Conservation (phyloP, 2,888 invertebrate genomes). For the Euproctis similis region DNA sequence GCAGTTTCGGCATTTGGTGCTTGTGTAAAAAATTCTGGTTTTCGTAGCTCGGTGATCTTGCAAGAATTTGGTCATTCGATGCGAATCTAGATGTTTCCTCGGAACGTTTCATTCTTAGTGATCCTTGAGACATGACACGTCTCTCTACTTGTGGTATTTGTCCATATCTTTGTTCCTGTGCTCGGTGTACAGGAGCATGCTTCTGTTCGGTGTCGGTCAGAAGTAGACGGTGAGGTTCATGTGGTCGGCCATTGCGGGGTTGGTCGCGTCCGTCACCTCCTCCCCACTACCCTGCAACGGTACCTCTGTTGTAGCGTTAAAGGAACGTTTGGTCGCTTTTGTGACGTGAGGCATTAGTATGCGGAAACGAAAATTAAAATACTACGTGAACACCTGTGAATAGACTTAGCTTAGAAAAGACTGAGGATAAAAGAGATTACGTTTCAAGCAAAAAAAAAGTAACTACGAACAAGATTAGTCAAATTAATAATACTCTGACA, state of each 20-base stretch:
- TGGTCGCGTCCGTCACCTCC: conserved; percentile 50
- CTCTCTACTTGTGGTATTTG: neutral
- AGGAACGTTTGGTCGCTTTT: conserved; percentile 6
- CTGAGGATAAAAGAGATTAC: too few relatives aligned
- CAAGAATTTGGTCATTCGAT: neutral
- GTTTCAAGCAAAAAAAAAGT: too few relatives aligned
- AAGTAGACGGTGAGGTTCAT: conserved; percentile 84
- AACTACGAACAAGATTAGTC: too few relatives aligned
- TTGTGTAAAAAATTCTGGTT: conserved; percentile 1
- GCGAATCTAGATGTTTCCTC: neutral
- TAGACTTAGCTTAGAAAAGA: too few relatives aligned
- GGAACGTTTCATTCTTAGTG: neutral
- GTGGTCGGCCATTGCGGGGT: conserved; percentile 68
- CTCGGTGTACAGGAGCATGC: conserved; percentile 1
- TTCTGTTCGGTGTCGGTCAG: conserved; percentile 35
- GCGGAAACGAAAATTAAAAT: conserved; percentile 8
- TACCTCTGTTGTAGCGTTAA: conserved; percentile 24
- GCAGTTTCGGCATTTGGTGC: neutral
- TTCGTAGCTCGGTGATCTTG: neutral
- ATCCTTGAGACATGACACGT: neutral
- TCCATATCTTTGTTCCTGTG: neutral
- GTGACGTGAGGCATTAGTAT: conserved; percentile 6
- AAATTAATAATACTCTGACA: too few relatives aligned
- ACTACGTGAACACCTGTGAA: neutral
- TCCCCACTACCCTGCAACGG: conserved; percentile 47